Evolutionary conservation across 2,888 invertebrate genomes (phyloP), one percentile per base, ranked within the genome.

Genomic region (Cryptophagus acutangulus): DNA sequence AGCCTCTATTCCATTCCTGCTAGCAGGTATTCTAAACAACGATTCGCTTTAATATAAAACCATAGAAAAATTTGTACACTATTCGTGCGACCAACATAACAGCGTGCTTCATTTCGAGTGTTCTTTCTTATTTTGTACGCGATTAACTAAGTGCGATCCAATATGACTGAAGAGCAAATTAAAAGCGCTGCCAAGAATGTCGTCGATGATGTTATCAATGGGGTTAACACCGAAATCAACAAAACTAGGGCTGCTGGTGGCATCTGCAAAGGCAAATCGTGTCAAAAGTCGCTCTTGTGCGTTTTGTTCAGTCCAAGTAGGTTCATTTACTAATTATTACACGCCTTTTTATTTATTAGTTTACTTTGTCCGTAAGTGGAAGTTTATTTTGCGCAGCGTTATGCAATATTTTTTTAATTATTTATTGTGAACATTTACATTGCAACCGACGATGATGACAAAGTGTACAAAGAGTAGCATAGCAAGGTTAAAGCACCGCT

Each of bases 221-320:
- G 65, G 16, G 62, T 61, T 24, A 52, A 55, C 31, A 57, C 53
- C 37, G 63, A 61, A 45, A 53, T 63, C 34, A 57, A 54, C 41
- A 55, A 57, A 41, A 50, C 58, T 48, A n/a, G n/a, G n/a, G n/a
- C n/a, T n/a, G 48, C 48, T 36, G 47, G 47, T 37, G 53, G 40
- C 17, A 48, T 45, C 43, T 42, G 25, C 17, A 30, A 36, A 29
- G 58, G 48, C 12, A 55, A 56, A 38, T 55, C 51, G 15, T 52
- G 55, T 38, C 54, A 60, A 44, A 67, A 67, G 52, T 71, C 71
- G 36, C 63, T 74, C 47, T 61, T 74, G 52, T 75, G 74, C 66
- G 69, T 71, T 50, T 60, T 74, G 42, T 70, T 75, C 43, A 64
- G 70, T 54, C 75, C 74, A 49, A 62, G 75, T 75, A 74, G 55